phyloP scores from a whole-genome alignment of 2,888 invertebrate genomes.

The Microctonus hyperodae region DNA sequence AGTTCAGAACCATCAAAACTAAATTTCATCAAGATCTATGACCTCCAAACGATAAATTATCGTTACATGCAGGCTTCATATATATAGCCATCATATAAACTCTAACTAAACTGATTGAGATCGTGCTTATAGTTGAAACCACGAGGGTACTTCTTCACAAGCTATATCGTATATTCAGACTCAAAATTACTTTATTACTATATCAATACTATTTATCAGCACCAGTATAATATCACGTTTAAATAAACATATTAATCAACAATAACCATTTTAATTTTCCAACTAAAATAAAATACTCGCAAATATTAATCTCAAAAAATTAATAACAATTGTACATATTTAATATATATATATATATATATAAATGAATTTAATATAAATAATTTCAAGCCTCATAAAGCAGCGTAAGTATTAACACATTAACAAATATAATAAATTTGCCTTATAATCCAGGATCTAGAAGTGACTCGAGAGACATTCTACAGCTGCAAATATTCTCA shows the following conservation, averaged over 20 bases:
- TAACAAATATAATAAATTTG: background rate
- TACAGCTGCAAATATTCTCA: background rate
- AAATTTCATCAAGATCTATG: background rate
- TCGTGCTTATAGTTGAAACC: background rate
- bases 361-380: too few relatives aligned
- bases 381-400: too few relatives aligned
- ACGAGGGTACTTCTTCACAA: background rate
- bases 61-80: background rate
- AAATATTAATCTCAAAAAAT: too few relatives aligned
- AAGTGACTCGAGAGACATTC: conserved; percentile 2
- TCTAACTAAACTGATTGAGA: background rate
- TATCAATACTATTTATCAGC: too few relatives aligned
- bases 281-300: too few relatives aligned
- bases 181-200: background rate
- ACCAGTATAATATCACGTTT: too few relatives aligned
- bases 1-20: background rate
- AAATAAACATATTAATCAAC: too few relatives aligned
- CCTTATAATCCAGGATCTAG: background rate
- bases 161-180: background rate
- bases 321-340: too few relatives aligned
- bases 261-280: too few relatives aligned
- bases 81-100: background rate
- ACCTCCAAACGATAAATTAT: background rate
- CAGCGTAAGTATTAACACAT: background rate
- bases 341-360: too few relatives aligned